phyloP scores from a whole-genome alignment of 2,113 vertebrate species.

The Illadopsis cleaveri region DNA sequence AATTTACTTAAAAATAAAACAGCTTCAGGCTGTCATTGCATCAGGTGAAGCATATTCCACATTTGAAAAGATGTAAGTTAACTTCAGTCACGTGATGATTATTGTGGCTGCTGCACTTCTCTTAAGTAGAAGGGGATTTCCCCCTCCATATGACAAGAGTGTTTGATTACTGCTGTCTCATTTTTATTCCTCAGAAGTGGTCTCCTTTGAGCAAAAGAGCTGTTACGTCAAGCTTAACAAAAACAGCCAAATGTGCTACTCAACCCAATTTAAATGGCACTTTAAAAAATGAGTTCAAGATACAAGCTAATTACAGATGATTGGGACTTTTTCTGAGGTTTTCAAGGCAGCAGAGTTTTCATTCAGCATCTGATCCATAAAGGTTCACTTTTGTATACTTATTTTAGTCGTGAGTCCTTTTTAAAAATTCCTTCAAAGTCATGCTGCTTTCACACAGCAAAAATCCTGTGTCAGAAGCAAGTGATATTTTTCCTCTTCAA shows the following conservation, averaged over 20 bases:
- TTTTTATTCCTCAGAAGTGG: not conserved
- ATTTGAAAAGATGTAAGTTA: not conserved
- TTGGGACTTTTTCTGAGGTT: not conserved
- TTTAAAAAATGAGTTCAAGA: not conserved
- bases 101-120: not conserved
- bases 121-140: not conserved
- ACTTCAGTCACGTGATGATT: not conserved
- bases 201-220: not conserved
- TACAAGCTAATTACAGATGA: not conserved
- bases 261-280: not conserved
- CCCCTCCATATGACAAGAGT: not conserved
- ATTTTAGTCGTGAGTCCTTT: not conserved
- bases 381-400: not conserved
- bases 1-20: not conserved
- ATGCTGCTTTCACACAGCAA: not conserved
- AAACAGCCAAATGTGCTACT: not conserved
- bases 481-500: not conserved
- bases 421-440: not conserved
- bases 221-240: not conserved
- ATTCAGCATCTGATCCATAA: not conserved
- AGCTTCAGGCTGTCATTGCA: not conserved
- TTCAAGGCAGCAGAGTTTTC: not conserved
- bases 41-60: not conserved
- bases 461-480: not conserved
- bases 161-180: not conserved